Evolutionary conservation across 2,797 vertebrate species (phyloP), one percentile per base, ranked within the genome.

Genomic region (Semaprochilodus insignis): DNA sequence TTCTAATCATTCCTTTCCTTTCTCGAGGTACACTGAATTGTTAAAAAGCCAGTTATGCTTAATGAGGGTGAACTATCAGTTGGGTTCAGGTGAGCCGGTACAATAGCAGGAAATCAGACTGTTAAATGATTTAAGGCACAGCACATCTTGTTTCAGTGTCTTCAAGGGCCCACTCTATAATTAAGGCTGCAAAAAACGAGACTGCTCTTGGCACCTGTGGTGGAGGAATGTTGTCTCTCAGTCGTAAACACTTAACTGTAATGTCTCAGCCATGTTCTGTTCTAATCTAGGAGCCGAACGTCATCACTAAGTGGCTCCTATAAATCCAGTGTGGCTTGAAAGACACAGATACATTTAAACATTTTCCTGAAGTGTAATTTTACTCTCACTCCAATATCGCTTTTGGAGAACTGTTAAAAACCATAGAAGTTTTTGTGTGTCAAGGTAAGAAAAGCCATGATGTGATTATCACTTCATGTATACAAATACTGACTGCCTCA

Each of bases 1-100:
- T 48, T 52, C 14, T 27, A 40, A 72, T 72, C 67, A 55, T 82
- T 83, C 81, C 59, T 66, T 55, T 44, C 11, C 4, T 57, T 66
- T 17, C 4, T 23, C 13, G 31, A 52, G 44, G 55, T 77, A 6
- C 23, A 62, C 57, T 70, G 23, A 76, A 69, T 40, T 48, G 34
- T 48, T 48, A 27, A 31, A 17, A 75, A 11, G n/a, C n/a, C 54
- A 31, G 25, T 31, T n/a, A 1, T 0, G 36, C 27, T 14, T 6
- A 74, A 3, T 25, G 57, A 16, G n/a, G n/a, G 23, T 8, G 54
- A n/a, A 31, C 51, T 27, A 4, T 72, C 23, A 44, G 44, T 52
- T 70, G 23, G 70, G 25, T 40, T 19, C 57, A 40, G 44, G 4
- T 25, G 11, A 63, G 36, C 25, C 36, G 27, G 23, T 57, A 31